Conservation (phyloP, 2,113 vertebrate species). For the Sakesphorus luctuosus region DNA sequence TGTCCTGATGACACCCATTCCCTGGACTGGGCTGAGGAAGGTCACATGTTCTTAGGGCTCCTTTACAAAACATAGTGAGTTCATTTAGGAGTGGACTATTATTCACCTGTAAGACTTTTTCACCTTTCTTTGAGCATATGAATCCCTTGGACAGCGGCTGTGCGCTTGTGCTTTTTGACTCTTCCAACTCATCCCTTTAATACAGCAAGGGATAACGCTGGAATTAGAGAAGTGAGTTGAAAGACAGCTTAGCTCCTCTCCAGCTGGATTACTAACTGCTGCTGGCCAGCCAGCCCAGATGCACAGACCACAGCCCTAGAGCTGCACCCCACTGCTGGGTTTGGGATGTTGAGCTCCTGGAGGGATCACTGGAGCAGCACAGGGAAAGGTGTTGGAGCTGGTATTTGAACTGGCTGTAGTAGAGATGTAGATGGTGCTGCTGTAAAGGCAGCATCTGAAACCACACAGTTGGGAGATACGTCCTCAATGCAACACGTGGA, state of each 20-base stretch:
- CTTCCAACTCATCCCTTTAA: not conserved
- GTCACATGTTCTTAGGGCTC: not conserved
- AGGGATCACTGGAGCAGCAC: not conserved
- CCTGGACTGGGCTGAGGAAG: not conserved
- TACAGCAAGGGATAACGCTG: not conserved
- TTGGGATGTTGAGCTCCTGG: not conserved
- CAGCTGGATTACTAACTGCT: not conserved
- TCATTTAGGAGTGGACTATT: not conserved
- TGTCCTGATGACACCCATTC: not conserved
- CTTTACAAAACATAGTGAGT: not conserved
- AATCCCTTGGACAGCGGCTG: not conserved
- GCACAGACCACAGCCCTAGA: accelerated
- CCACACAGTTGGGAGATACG: not conserved
- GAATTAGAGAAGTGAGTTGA: not conserved
- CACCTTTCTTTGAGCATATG: not conserved
- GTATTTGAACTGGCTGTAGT: not conserved
- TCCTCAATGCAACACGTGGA: not conserved
- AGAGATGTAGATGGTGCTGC: not conserved
- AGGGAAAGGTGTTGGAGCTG: not conserved
- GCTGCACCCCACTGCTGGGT: not conserved
- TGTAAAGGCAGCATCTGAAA: not conserved
- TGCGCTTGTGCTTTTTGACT: not conserved
- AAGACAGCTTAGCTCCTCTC: not conserved
- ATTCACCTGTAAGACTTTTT: not conserved
- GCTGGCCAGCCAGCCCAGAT: not conserved